Conservation (phyloP, 2,797 vertebrate species). For the Rousettus madagascariensis region DNA sequence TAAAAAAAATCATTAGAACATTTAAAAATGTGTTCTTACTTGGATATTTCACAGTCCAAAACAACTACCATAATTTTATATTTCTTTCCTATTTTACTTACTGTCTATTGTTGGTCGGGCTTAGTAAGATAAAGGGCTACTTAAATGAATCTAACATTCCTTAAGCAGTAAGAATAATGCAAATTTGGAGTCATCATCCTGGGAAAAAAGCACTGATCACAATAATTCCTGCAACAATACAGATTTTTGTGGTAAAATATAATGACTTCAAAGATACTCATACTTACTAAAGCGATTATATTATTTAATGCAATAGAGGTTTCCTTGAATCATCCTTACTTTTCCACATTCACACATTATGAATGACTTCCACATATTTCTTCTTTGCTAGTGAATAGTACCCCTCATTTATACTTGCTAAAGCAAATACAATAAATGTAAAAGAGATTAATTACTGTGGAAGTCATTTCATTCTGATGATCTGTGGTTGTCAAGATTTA, state of each 20-base stretch:
- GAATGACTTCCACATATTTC: not conserved
- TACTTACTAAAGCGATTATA: not conserved
- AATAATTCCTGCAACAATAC: not conserved
- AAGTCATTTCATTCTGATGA: not conserved
- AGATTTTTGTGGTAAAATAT: constrained; percentile 43
- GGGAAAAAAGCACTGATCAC: not conserved
- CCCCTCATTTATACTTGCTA: not conserved
- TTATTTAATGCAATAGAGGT: not conserved
- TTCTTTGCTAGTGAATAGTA: not conserved
- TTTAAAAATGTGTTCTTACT: constrained; percentile 15
- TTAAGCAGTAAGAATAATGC: not conserved
- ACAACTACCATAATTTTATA: not conserved
- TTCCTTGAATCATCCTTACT: not conserved
- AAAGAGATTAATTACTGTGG: not conserved
- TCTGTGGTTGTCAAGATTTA: not conserved
- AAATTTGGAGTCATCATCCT: not conserved
- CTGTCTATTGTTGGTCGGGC: not conserved
- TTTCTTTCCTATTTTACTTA: not conserved
- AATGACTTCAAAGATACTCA: not conserved
- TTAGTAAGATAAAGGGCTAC: not conserved
- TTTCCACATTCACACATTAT: not conserved
- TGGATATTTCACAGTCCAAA: not conserved
- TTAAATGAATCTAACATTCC: not conserved
- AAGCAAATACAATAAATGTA: not conserved
- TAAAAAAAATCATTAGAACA: not conserved